Evolutionary conservation across 1,140 invertebrate genomes (phyloP), one percentile per base, ranked within the genome.

Genomic region (Anadara kagoshimensis): DNA sequence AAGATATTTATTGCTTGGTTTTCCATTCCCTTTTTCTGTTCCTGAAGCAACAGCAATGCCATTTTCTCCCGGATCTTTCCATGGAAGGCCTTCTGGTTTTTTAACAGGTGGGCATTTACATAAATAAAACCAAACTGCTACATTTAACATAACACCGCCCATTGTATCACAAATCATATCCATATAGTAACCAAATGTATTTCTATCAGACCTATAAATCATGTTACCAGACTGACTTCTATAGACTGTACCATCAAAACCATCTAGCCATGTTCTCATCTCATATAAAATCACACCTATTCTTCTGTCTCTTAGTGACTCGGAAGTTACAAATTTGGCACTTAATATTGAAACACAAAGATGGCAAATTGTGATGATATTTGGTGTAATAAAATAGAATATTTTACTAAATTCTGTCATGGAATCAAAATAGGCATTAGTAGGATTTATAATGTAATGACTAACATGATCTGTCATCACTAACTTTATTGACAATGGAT

Each of bases 371-470:
- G 80, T 85, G 20, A 88, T 81, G 71, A 86, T 83, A 76, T 87
- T 87, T 20, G 87, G 82, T 18, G 86, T 84, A 16, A 88, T 84
- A 62, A 84, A 86, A 56, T 78, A 83, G 71, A 87, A 85, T 22
- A 78, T 65, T 44, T 82, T 73, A 59, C 83, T 87, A 73, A 88
- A 88, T 51, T 81, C 69, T 0, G 85, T 82, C 49, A 79, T 63
- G 24, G 75, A 45, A 57, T 88, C 80, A 45, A 88, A 85, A 47
- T 79, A 81, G 73, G 87, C 87, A 7, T 83, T 73, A 11, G 78
- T 66, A n/a, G 86, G 85, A 11, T 71, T 79, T 24, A 85, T 79
- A 8, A 87, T 63, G 56, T 84, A 87, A 62, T 86, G 82, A 16
- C 76, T 85, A 14, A 79, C 68, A 22, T 79, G 86, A 67, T 87